Evolutionary conservation across 2,797 vertebrate genomes (phyloP).

Genomic region (Myotis findleyi): DNA sequence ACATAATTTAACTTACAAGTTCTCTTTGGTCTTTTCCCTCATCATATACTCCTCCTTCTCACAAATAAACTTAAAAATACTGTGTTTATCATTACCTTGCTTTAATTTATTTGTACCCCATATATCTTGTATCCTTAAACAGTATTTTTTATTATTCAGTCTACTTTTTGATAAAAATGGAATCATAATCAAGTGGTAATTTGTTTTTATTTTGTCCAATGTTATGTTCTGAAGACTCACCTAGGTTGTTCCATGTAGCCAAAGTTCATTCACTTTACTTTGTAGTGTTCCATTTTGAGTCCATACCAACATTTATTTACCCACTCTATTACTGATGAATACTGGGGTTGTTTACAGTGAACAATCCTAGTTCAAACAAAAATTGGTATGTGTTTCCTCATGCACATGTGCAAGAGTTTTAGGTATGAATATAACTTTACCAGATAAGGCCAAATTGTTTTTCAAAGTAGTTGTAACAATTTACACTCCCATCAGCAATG

Average conservation of each 20-base stretch:
- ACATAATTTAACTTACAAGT: conserved; percentile 25
- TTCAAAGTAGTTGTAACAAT: background rate
- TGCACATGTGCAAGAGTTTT: background rate
- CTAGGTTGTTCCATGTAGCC: background rate
- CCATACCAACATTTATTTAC: background rate
- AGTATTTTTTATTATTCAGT: conserved; percentile 20
- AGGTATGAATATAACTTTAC: background rate
- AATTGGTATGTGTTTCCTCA: background rate
- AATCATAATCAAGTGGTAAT: conserved; percentile 23
- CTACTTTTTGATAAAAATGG: conserved; percentile 51
- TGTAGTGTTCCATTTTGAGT: background rate
- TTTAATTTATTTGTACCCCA: conserved; percentile 1
- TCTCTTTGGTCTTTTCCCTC: conserved; percentile 1
- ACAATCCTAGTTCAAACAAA: background rate
- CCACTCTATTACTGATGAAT: conserved; percentile 25
- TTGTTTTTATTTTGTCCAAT: background rate
- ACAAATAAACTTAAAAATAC: conserved; percentile 38
- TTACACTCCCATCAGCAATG: background rate
- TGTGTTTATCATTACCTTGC: background rate
- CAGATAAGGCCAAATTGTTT: conserved; percentile 47
- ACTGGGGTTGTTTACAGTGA: conserved; percentile 47
- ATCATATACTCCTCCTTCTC: background rate
- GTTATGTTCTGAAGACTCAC: conserved; percentile 33
- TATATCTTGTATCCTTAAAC: conserved; percentile 8
- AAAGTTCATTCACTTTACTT: background rate